These are phyloP conservation scores for Oncorhynchus tshawytscha DNA, from an alignment of 2,113 vertebrate species.

Conservation along the genomic window DNA sequence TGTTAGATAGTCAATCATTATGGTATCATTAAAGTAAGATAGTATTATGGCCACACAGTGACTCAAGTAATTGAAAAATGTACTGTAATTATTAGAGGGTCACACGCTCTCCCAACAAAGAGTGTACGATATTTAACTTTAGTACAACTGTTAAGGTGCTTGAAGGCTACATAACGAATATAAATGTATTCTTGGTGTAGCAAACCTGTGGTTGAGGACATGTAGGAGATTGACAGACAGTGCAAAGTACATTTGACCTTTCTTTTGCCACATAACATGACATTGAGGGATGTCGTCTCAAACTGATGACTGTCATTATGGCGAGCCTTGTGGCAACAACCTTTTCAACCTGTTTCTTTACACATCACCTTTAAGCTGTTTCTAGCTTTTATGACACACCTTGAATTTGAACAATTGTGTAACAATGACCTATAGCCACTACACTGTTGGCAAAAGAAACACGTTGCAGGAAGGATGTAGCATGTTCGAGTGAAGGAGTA, in stretches of 20 bases:
- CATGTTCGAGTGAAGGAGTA: too few species aligned
- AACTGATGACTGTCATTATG: conserved; percentile 42
- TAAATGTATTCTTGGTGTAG: too few species aligned
- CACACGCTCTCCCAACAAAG: background rate
- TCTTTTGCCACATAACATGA: conserved; percentile 19
- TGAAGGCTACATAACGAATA: too few species aligned
- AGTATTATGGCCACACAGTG: conserved; percentile 15
- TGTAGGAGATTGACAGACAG: conserved; percentile 5
- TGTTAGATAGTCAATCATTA: background rate
- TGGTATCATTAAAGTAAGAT: background rate
- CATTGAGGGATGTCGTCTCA: conserved; percentile 16
- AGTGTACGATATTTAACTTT: background rate
- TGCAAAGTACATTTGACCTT: conserved; percentile 37
- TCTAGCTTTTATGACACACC: background rate
- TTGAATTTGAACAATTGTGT: background rate
- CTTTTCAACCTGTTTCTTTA: conserved; percentile 44
- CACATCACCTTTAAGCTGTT: conserved; percentile 24
- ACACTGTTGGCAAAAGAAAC: too few species aligned
- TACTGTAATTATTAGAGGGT: too few species aligned
- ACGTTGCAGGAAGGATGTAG: too few species aligned
- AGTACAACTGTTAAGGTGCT: too few species aligned
- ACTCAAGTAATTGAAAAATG: background rate
- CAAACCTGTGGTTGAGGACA: background rate
- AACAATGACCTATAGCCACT: too few species aligned
- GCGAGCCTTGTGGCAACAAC: conserved; percentile 47